Evolutionary conservation across 2,888 invertebrate genomes (phyloP), one percentile per base, ranked within the genome.

Genomic region (Crioceris asparagi): DNA sequence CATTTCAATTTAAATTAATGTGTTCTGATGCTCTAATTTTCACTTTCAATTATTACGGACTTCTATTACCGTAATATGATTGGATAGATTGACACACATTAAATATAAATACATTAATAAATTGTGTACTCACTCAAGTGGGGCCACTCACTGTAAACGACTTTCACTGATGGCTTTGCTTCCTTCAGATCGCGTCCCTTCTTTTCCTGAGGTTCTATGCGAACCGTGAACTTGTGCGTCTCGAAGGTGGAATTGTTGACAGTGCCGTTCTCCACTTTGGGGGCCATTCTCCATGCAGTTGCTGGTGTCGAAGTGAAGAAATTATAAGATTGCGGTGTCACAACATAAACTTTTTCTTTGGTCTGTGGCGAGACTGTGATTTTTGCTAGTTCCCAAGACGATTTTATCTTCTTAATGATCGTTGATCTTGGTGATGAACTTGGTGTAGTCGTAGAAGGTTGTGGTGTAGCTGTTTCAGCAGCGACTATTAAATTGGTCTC

Each of bases 331-430:
- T 80, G 77, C 1, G 87, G 84, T 3, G 87, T 87, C 1, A 87
- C 85, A 1, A 87, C 82, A 50, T 85, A 85, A 0, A 86, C 74
- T 56, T 81, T 82, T 64, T 87, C 86, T 53, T 80, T 79, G 3
- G 82, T 83, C 39, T 77, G 63, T n/a, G 83, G 77, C 8, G 83
- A 80, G 55, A 83, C 77, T 12, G 81, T 76, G 2, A 82, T 74
- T 55, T 77, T 73, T 44, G 78, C 70, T 52, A 72, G 68, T 26
- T 77, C 75, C 84, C 84, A 85, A 2, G 69, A 67, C 29, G 64
- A 66, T 36, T 66, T 60, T 5, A 52, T 40, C 15, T 61, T 48
- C 19, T 23, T 35, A 19, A 45, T 43, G 11, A 47, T 45, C 4
- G 34, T 34, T 25, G 45, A 27, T 4, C 41, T 36, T 6, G 49